Conservation (phyloP, 2,797 vertebrate species). For the Ctenochaetus hawaiiensis region DNA sequence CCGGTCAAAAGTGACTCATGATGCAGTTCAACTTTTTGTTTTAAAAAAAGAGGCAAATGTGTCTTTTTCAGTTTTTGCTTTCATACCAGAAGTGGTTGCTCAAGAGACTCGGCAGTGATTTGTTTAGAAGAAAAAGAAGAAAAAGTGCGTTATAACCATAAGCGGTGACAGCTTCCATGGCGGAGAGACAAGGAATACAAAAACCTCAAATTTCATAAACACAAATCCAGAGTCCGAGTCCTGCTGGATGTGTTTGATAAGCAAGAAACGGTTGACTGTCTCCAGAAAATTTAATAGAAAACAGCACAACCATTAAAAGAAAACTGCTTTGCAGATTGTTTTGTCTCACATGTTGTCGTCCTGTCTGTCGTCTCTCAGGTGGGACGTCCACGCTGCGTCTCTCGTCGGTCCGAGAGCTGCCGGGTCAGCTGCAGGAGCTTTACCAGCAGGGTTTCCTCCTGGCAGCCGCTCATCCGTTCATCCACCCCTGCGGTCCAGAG, state of each 20-base stretch:
- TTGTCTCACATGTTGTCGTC: slow-evolving; percentile 14
- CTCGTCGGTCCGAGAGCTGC: slow-evolving; percentile 92
- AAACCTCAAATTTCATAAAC: too few relatives aligned
- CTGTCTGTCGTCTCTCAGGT: slow-evolving; percentile 73
- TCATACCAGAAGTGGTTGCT: background rate
- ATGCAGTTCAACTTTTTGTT: background rate
- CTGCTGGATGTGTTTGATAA: too few relatives aligned
- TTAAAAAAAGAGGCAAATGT: background rate
- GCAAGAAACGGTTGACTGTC: too few relatives aligned
- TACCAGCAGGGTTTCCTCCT: slow-evolving; percentile 96
- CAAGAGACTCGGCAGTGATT: slow-evolving; percentile 7
- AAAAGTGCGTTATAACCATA: too few relatives aligned
- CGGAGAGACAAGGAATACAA: too few relatives aligned
- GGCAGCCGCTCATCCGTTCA: slow-evolving; percentile 93
- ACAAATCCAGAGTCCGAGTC: too few relatives aligned
- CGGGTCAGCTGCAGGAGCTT: slow-evolving; percentile 92
- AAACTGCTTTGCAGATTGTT: too few relatives aligned
- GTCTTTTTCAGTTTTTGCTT: background rate
- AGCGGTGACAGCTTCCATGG: too few relatives aligned
- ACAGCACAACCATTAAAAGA: background rate
- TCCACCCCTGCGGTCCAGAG: slow-evolving; percentile 89
- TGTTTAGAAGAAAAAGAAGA: slow-evolving; percentile 18
- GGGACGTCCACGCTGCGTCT: slow-evolving; percentile 92
- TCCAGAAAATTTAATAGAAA: too few relatives aligned
- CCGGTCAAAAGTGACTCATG: background rate